These are phyloP conservation scores for Glossosoma conforme DNA, from an alignment of 1,140 invertebrate genomes.

Conservation along the genomic window DNA sequence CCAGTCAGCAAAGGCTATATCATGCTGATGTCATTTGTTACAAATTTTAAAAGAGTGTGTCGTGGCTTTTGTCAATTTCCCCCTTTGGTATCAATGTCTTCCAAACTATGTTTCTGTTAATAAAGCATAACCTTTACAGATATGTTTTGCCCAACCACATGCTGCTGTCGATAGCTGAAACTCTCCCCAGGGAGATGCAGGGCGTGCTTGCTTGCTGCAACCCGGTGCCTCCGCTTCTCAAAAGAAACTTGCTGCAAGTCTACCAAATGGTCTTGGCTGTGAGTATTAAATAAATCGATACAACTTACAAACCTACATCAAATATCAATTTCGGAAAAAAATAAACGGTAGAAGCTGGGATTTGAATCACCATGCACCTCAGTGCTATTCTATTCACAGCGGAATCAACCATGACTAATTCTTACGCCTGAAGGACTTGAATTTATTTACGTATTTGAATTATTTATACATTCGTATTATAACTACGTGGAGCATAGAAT, in stretches of 20 bases:
- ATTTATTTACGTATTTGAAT: background rate
- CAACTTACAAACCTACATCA: no score
- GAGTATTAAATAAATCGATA: conserved; percentile 17
- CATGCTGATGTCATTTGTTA: no score
- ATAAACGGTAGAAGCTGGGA: background rate
- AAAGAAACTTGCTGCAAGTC: conserved; percentile 36
- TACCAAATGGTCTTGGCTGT: conserved; percentile 39
- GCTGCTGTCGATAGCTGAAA: conserved; percentile 85
- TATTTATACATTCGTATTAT: background rate
- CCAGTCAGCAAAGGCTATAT: no score
- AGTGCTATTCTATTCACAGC: background rate
- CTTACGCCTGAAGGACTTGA: background rate
- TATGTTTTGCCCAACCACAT: conserved; percentile 96
- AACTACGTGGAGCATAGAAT: no score
- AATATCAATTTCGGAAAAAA: background rate
- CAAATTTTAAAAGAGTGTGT: no score
- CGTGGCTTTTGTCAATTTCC: no score
- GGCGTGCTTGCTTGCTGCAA: conserved; percentile 92
- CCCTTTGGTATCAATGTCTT: no score
- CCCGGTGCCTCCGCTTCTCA: conserved; percentile 77
- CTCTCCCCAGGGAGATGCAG: conserved; percentile 88
- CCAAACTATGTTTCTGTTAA: no score
- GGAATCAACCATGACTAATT: background rate
- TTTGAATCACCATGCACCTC: background rate
- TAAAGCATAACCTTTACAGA: no score